These are phyloP conservation scores for Clistopyga incitator DNA, from an alignment of 2,888 invertebrate genomes.

Conservation along the genomic window DNA sequence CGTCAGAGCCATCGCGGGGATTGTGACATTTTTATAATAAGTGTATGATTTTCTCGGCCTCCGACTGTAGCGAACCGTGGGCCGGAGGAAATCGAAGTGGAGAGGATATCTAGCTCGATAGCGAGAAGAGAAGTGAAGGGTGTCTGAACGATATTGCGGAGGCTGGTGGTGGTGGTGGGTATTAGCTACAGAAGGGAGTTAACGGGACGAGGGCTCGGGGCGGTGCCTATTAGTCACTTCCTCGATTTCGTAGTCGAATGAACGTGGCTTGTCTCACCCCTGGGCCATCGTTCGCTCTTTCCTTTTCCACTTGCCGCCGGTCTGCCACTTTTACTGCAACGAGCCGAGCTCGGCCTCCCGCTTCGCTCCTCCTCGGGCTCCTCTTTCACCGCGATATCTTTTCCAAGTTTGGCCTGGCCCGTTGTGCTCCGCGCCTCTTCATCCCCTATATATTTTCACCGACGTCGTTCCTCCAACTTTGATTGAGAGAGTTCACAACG, in stretches of 20 bases:
- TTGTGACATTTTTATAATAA: not conserved
- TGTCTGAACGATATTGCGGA: not conserved
- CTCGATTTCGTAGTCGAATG: slow-evolving; percentile 64
- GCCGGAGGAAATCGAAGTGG: not conserved
- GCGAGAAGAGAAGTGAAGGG: slow-evolving; percentile 20
- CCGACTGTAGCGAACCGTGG: slow-evolving; percentile 5
- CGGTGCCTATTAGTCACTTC: slow-evolving; percentile 67
- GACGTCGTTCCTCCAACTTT: slow-evolving; percentile 60
- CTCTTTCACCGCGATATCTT: slow-evolving; percentile 51
- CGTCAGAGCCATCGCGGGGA: not conserved
- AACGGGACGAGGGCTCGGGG: slow-evolving; percentile 32
- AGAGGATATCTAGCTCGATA: slow-evolving; percentile 5
- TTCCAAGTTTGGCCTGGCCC: slow-evolving; percentile 39
- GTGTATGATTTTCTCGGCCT: not conserved
- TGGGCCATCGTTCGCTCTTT: slow-evolving; percentile 21
- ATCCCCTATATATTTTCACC: slow-evolving; percentile 30
- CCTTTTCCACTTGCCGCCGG: slow-evolving; percentile 43
- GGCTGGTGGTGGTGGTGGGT: slow-evolving; percentile 9
- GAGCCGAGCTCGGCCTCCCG: slow-evolving; percentile 14
- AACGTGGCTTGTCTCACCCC: slow-evolving; percentile 46
- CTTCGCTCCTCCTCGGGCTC: slow-evolving; percentile 21
- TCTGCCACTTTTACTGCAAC: slow-evolving; percentile 60
- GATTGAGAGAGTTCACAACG: slow-evolving; percentile 63
- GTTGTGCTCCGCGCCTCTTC: slow-evolving; percentile 13
- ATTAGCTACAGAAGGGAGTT: slow-evolving; percentile 53